These are phyloP conservation scores for Drosophila chauvacae DNA, from an alignment of 1,140 invertebrate species.

Conservation along the genomic window DNA sequence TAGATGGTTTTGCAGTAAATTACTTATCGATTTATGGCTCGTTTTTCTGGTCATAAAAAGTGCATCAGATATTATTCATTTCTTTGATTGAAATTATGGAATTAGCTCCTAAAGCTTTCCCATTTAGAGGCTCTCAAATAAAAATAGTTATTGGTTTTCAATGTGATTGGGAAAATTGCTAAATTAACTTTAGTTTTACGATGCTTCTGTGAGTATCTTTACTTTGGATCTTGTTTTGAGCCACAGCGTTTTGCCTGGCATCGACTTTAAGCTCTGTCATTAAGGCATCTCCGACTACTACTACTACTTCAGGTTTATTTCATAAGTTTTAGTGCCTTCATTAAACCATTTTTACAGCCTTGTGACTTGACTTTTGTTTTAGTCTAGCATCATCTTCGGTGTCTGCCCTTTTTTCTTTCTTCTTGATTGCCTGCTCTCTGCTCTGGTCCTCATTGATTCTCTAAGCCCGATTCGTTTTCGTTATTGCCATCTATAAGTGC, in stretches of 20 bases:
- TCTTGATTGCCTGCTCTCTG: constrained; percentile 12
- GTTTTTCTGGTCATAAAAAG: constrained; percentile 19
- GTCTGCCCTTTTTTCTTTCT: constrained; percentile 2
- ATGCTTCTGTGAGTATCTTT: constrained; percentile 19
- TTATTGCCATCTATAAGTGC: constrained; percentile 70
- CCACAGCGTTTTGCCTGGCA: constrained; percentile 2
- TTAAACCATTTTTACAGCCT: constrained; percentile 70
- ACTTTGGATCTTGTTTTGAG: constrained; percentile 21
- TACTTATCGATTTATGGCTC: neutral
- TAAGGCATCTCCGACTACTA: constrained; percentile 9
- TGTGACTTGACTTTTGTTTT: constrained; percentile 65
- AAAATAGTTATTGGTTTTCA: constrained; percentile 8
- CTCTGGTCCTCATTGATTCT: constrained; percentile 22
- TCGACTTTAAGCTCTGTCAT: constrained; percentile 7
- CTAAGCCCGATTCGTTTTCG: constrained; percentile 32
- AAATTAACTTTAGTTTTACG: constrained; percentile 28
- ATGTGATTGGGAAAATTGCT: constrained; percentile 13
- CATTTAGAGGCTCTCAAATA: neutral
- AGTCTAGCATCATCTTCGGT: constrained; percentile 23
- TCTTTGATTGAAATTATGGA: constrained; percentile 2
- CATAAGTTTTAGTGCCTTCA: constrained; percentile 70
- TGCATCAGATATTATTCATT: constrained; percentile 1
- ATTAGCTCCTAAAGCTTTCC: neutral
- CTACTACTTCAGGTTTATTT: constrained; percentile 37
- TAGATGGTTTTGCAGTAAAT: neutral